These are phyloP conservation scores for Shinisaurus crocodilurus DNA, from an alignment of 2,113 vertebrate genomes.

Conservation along the genomic window DNA sequence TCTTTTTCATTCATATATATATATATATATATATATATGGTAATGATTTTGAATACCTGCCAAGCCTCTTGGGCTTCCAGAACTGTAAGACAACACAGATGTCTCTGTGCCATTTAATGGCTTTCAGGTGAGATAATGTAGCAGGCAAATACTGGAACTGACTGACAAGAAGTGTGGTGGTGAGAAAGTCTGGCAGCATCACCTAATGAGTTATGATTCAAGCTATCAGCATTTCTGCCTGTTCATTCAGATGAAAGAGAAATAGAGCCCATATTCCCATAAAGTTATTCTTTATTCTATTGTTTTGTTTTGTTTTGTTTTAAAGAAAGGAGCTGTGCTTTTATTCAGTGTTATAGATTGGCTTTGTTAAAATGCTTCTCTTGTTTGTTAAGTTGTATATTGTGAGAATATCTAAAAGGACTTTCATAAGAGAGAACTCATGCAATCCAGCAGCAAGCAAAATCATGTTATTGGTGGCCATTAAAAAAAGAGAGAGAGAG, in stretches of 20 bases:
- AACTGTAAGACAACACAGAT: conserved; percentile 43
- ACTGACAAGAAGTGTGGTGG: background rate
- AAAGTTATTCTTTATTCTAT: accelerated
- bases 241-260: accelerated
- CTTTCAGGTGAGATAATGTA: conserved; percentile 55
- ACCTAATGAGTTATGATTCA: conserved; percentile 6
- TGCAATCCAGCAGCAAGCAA: conserved; percentile 49
- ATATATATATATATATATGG: too few relatives aligned
- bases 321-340: background rate
- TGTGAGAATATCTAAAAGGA: conserved; percentile 6
- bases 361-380: conserved; percentile 30
- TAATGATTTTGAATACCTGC: conserved; percentile 54
- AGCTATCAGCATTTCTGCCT: background rate
- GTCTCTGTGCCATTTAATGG: conserved; percentile 37
- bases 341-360: conserved; percentile 6
- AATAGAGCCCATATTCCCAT: background rate
- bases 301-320: background rate
- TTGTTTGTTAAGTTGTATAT: background rate
- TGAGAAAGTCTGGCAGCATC: conserved; percentile 27
- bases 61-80: conserved; percentile 26
- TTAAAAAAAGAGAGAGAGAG: conserved; percentile 47
- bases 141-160: conserved; percentile 19
- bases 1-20: background rate
- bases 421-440: background rate
- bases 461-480: conserved; percentile 55